Base-by-base conservation (phyloP, 2,797 vertebrate genomes). In the Selene dorsalis region DNA sequence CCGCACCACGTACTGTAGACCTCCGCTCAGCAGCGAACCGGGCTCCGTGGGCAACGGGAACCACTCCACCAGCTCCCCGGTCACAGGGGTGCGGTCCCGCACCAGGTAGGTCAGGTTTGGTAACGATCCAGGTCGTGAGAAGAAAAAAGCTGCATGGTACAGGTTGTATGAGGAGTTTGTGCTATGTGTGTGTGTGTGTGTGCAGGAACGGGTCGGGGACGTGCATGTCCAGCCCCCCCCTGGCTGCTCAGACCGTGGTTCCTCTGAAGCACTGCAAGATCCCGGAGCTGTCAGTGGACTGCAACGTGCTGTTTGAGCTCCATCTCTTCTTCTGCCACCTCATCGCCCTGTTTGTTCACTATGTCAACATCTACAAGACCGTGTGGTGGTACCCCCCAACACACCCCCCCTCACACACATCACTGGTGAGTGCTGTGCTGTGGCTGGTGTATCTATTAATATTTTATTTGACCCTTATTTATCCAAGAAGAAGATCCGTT, bases 321-420 rank as follows among this genome's bases (percentile, higher is more conserved):
- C 97, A 99, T 80, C 96, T 99, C 48, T 98, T 99, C 93, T 96
- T 98, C 92, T 99, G 98, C 91, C 98, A 99, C 85, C 96, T 99
- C 5, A 92, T 97, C 30, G 98, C 97, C 43, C 95, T 99, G 35
- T 99, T 99, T 13, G 97, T 99, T 68, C 98, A 99, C 94, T 99
- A 99, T 78, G 96, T 99, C 94, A 99, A 99, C 95, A 99, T 99
- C 95, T 99, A 99, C 94, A 99, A 98, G 93, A 99, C 97, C 0
- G 97, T 99, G 83, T 99, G 98, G 98, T 99, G 98, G 98, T 99
- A 99, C 79, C 98, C 98, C 0, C 96, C 97, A 0, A 96, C 97
- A 4, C 97, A 98, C 53, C 98, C 98, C 0, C 98, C 98, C 4
- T 99, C 98, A 1, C 97, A 98, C 91, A 99, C 98, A 0, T 98